A percentile compares a stretch with the other conserved stretches of the same genome.
These are phyloP conservation scores for Leptocoma aspasia DNA, from an alignment of 2,113 vertebrate species.

Conservation along the genomic window DNA sequence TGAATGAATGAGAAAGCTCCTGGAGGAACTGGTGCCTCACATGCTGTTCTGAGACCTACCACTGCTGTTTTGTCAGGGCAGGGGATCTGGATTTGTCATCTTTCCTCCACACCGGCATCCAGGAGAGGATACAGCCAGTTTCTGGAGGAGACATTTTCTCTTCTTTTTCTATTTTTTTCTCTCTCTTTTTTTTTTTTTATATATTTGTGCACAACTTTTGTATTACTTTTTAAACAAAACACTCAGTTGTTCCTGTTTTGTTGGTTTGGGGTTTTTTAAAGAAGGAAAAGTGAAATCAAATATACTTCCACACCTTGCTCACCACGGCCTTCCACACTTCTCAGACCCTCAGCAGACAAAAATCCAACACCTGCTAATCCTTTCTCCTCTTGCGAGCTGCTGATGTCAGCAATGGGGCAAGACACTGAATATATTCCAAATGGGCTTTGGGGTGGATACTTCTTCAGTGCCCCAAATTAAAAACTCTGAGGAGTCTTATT, in stretches of 20 bases:
- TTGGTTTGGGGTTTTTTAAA: neutral
- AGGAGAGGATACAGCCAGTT: neutral
- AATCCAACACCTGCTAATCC: neutral
- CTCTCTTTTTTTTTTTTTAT: no score
- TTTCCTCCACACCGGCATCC: neutral
- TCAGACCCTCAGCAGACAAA: neutral
- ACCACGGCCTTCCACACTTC: neutral
- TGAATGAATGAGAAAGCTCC: slow-evolving; percentile 24
- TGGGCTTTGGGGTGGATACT: neutral
- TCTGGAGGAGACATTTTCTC: neutral
- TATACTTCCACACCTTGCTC: neutral
- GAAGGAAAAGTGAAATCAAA: neutral
- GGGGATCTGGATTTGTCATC: neutral
- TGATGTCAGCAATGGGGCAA: neutral
- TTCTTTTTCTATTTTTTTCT: fast-evolving
- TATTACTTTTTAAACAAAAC: neutral
- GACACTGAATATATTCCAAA: neutral
- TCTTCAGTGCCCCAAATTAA: neutral
- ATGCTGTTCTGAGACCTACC: neutral
- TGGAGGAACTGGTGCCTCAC: neutral
- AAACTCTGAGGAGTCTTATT: neutral
- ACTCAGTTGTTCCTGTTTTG: neutral
- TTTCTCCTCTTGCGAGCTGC: neutral
- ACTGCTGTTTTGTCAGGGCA: neutral
- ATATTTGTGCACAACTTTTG: neutral